Evolutionary conservation across 1,140 invertebrate genomes (phyloP), one percentile per base, ranked within the genome.

Genomic region (Conopomorpha cramerella): DNA sequence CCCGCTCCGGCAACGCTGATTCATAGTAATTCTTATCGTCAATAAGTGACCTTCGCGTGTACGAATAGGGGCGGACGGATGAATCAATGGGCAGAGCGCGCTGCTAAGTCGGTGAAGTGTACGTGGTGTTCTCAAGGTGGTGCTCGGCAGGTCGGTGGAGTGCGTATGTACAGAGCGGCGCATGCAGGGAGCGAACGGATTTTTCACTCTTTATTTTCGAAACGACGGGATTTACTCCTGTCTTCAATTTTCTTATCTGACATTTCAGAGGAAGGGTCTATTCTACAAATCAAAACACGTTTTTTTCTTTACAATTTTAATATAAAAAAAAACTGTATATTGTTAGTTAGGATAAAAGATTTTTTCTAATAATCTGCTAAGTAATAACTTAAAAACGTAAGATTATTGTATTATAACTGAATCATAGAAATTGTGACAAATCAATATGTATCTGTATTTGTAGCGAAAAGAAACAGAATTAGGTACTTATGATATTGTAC

Each of bases 221-320:
- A n/a, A n/a, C n/a, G n/a, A n/a, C n/a, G n/a, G n/a, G n/a, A n/a
- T n/a, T n/a, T n/a, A n/a, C n/a, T n/a, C n/a, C n/a, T n/a, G n/a
- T n/a, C n/a, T n/a, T n/a, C n/a, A n/a, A n/a, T n/a, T n/a, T n/a
- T n/a, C n/a, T n/a, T n/a, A n/a, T n/a, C n/a, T n/a, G n/a, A n/a
- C n/a, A n/a, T n/a, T n/a, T n/a, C n/a, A n/a, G n/a, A n/a, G 58
- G 55, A 38, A 66, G 70, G 70, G 68, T 55, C 70, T 74, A 74
- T 50, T 41, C 70, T 74, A n/a, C n/a, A 34, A 34, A 74, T 74
- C 65, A 74, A 72, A 74, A 72, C 61, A 71, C 66, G 55, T 37
- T 50, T 70, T 56, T 57, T 54, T 68, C 65, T 74, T 70, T 74
- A 68, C 70, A 55, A 54, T 63, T 74, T 74, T 72, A 74, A 72